A percentile compares a stretch with the other conserved stretches of the same genome.
Evolutionary conservation across 2,888 invertebrate genomes (phyloP).

Genomic region (Xestobium rufovillosum): DNA sequence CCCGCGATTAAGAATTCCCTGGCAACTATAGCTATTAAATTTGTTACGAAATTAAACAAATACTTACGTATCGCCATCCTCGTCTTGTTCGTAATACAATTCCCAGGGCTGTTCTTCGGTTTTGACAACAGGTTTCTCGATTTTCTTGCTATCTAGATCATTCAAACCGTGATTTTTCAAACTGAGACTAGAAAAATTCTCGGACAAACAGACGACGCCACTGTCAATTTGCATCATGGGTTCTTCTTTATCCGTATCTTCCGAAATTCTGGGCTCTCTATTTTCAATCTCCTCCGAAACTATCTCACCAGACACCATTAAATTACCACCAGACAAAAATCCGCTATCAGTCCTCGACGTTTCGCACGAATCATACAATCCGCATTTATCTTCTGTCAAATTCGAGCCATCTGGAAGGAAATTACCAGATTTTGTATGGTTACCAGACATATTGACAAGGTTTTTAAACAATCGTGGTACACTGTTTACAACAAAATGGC

Average conservation of each 20-base stretch:
- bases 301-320: conserved; percentile 34
- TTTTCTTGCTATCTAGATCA: conserved; percentile 30
- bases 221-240: conserved; percentile 55
- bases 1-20: no score
- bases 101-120: conserved; percentile 49
- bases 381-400: conserved; percentile 31
- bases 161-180: conserved; percentile 42
- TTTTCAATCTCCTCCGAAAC: conserved; percentile 23
- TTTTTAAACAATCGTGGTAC: no score
- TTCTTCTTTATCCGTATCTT: conserved; percentile 19
- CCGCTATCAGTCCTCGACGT: conserved; percentile 35
- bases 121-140: conserved; percentile 14
- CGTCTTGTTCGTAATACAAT: conserved; percentile 67
- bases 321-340: conserved; percentile 37
- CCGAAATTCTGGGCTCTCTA: conserved; percentile 4
- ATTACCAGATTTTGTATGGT: neutral
- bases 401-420: conserved; percentile 33
- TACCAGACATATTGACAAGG: neutral
- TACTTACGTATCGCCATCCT: conserved; percentile 85
- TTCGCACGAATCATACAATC: conserved; percentile 31
- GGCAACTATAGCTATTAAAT: no score
- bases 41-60: conserved; percentile 21
- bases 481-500: conserved; percentile 1
- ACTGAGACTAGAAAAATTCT: conserved; percentile 55
- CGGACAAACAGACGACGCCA: conserved; percentile 53